Percentiles rank a stretch among this genome's conserved stretches.
These are phyloP conservation scores for Himalopsyche kuldschensis DNA, from an alignment of 2,888 invertebrate species.

Conservation along the genomic window DNA sequence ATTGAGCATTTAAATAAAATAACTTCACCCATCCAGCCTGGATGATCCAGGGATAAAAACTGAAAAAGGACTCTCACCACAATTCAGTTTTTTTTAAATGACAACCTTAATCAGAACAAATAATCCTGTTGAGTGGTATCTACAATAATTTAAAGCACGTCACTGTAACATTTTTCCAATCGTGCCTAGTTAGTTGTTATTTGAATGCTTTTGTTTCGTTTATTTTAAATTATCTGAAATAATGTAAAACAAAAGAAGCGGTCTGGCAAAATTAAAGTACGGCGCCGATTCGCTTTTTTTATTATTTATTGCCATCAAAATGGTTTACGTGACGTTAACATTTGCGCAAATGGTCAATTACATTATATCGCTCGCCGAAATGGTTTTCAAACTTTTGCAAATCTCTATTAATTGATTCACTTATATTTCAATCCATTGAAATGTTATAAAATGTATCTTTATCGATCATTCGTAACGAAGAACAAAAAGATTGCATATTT, in stretches of 20 bases:
- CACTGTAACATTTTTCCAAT: background rate
- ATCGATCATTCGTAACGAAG: no score
- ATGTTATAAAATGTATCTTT: no score
- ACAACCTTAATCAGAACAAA: no score
- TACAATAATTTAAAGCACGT: background rate
- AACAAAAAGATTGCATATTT: no score
- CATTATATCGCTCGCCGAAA: background rate
- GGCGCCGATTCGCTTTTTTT: background rate
- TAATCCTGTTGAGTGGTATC: no score
- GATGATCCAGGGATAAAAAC: no score
- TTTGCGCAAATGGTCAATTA: constrained; percentile 30
- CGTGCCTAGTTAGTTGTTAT: background rate
- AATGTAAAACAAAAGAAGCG: background rate
- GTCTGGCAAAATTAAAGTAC: background rate
- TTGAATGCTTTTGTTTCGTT: background rate
- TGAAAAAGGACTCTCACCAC: no score
- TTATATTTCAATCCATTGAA: no score
- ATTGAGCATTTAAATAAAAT: no score
- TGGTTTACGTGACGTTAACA: constrained; percentile 30
- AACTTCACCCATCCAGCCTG: no score
- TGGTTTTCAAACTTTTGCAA: background rate
- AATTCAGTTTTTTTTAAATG: no score
- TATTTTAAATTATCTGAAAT: background rate
- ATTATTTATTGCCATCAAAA: constrained; percentile 9
- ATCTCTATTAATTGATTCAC: background rate